Evolutionary conservation across 1,140 invertebrate genomes (phyloP).

Genomic region (Meloidogyne floridensis): DNA sequence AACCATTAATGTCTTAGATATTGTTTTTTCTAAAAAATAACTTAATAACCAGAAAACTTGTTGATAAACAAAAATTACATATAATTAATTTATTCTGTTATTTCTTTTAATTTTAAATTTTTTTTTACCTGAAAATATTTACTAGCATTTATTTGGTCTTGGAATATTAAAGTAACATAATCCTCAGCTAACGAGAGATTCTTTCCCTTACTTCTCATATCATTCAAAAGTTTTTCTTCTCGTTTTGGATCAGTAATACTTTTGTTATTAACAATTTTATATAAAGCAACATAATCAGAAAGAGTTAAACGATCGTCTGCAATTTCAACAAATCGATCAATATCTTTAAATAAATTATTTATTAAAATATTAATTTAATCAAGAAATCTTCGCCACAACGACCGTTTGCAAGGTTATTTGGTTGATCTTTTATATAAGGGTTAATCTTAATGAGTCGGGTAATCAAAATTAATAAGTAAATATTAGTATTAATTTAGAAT

Average conservation of each 20-base stretch:
- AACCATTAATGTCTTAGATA: too few relatives aligned
- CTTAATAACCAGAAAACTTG: too few relatives aligned
- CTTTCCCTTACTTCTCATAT: neutral
- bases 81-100: too few relatives aligned
- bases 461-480: too few relatives aligned
- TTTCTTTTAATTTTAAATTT: too few relatives aligned
- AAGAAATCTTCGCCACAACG: too few relatives aligned
- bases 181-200: neutral
- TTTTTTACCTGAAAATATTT: constrained; percentile 20
- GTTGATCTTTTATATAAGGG: too few relatives aligned
- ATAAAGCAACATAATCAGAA: constrained; percentile 12
- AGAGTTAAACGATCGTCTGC: constrained; percentile 11
- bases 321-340: neutral
- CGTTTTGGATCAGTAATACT: neutral
- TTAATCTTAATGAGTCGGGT: too few relatives aligned
- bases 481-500: too few relatives aligned
- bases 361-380: neutral
- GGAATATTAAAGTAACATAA: constrained; percentile 3
- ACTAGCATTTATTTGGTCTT: constrained; percentile 22
- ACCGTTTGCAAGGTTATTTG: too few relatives aligned
- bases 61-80: too few relatives aligned
- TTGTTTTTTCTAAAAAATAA: too few relatives aligned
- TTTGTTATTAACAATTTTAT: neutral
- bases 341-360: neutral
- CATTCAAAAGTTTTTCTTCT: neutral